Evolutionary conservation across 2,888 invertebrate genomes (phyloP).

Genomic region (Ichneumoninae sp.): DNA sequence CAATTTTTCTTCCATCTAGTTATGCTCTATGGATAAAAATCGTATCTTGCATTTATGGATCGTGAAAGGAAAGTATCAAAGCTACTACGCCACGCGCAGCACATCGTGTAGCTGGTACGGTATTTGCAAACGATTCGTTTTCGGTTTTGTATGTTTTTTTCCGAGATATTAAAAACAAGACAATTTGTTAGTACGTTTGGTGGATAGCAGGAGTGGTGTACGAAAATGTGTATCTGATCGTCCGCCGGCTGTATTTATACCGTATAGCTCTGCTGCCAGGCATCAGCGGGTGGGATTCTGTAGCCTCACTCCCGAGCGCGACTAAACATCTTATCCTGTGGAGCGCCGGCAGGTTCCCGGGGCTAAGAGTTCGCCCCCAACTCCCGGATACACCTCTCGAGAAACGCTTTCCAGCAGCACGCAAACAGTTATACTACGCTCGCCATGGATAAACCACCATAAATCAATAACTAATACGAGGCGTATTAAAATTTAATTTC

Average conservation of each 20-base stretch:
- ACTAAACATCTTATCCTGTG: constrained; percentile 28
- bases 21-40: neutral
- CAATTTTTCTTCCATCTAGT: too few relatives aligned
- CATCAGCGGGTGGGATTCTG: constrained; percentile 76
- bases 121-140: neutral
- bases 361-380: constrained; percentile 36
- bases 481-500: constrained; percentile 81
- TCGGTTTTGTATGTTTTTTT: constrained; percentile 49
- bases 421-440: constrained; percentile 16
- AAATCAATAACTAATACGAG: constrained; percentile 80
- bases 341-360: constrained; percentile 23
- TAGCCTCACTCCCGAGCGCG: constrained; percentile 50
- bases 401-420: constrained; percentile 25
- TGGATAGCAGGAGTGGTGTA: constrained; percentile 64
- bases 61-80: neutral
- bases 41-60: neutral
- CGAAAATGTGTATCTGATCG: neutral
- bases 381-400: constrained; percentile 18
- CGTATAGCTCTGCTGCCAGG: constrained; percentile 29
- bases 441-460: constrained; percentile 65
- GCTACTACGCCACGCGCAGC: too few relatives aligned
- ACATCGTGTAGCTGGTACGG: neutral
- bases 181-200: constrained; percentile 76
- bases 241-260: constrained; percentile 7
- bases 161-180: constrained; percentile 71